Evolutionary conservation across 92 coral and sea anemone genomes (phyloP).

Genomic region (Heteractis magnifica): DNA sequence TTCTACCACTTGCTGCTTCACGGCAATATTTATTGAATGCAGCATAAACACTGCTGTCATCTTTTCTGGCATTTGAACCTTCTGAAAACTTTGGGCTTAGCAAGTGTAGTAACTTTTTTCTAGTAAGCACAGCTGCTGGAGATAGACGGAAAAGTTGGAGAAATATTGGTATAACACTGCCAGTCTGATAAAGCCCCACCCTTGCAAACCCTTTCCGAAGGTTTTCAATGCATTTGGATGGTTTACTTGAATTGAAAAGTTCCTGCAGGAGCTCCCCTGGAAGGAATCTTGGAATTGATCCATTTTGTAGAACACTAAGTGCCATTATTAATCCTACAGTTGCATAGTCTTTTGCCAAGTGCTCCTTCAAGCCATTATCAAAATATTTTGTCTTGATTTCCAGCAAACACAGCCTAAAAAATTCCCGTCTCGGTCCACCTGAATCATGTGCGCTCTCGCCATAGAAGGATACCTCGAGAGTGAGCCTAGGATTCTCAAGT

Average conservation of each 20-base stretch:
- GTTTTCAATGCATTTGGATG: conserved; percentile 28
- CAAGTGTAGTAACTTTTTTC: conserved; percentile 19
- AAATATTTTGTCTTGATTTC: conserved; percentile 1
- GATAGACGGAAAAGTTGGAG: conserved; percentile 36
- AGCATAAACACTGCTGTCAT: conserved; percentile 24
- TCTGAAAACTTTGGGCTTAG: conserved; percentile 30
- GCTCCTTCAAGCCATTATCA: conserved; percentile 8
- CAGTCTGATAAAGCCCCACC: conserved; percentile 1
- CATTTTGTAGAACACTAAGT: background rate
- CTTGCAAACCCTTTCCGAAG: conserved; percentile 40
- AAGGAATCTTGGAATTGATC: no score
- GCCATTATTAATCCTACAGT: conserved; percentile 13
- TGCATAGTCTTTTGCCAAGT: conserved; percentile 1
- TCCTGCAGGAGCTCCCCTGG: background rate
- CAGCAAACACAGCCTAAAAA: conserved; percentile 32
- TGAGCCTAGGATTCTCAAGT: conserved; percentile 27
- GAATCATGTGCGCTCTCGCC: conserved; percentile 51
- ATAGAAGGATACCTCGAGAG: conserved; percentile 61
- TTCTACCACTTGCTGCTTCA: conserved; percentile 43
- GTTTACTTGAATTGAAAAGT: conserved; percentile 21
- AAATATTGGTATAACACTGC: conserved; percentile 10
- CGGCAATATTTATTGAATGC: conserved; percentile 22
- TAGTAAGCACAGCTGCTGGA: conserved; percentile 13
- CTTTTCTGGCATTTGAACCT: conserved; percentile 40
- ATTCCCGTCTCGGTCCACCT: conserved; percentile 61